Percentiles rank a stretch among this genome's conserved stretches.
phyloP scores from a whole-genome alignment of 2,113 vertebrate genomes.

The Procapra przewalskii region DNA sequence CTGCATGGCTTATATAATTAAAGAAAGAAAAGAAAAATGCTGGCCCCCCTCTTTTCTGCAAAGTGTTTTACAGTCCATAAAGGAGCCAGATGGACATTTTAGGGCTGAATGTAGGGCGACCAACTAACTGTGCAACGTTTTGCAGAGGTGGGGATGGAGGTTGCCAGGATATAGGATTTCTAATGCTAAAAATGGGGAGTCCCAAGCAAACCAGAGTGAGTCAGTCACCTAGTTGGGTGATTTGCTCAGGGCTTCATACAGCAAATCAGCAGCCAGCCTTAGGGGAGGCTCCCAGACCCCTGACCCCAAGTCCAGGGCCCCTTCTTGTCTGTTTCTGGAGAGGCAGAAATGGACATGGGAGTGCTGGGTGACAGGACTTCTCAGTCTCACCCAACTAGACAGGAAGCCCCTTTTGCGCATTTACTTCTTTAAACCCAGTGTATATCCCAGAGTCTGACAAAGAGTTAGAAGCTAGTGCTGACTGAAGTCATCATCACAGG shows the following conservation, averaged over 20 bases:
- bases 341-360: neutral
- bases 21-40: neutral
- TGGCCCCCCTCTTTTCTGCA: neutral
- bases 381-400: neutral
- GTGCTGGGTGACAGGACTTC: neutral
- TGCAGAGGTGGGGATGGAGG: neutral
- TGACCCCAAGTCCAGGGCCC: neutral
- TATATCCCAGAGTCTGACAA: neutral
- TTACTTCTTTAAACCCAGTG: neutral
- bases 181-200: neutral
- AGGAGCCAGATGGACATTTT: neutral
- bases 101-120: neutral
- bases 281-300: neutral
- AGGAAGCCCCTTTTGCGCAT: neutral
- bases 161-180: neutral
- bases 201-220: neutral
- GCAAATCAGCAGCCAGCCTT: neutral
- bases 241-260: neutral
- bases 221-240: neutral
- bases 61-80: neutral
- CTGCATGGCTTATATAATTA: neutral
- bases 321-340: neutral
- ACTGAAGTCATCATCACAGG: neutral
- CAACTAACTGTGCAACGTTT: neutral
- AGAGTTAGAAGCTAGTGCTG: neutral